These are phyloP conservation scores for Diploptera punctata DNA, from an alignment of 2,888 invertebrate species.

Conservation along the genomic window DNA sequence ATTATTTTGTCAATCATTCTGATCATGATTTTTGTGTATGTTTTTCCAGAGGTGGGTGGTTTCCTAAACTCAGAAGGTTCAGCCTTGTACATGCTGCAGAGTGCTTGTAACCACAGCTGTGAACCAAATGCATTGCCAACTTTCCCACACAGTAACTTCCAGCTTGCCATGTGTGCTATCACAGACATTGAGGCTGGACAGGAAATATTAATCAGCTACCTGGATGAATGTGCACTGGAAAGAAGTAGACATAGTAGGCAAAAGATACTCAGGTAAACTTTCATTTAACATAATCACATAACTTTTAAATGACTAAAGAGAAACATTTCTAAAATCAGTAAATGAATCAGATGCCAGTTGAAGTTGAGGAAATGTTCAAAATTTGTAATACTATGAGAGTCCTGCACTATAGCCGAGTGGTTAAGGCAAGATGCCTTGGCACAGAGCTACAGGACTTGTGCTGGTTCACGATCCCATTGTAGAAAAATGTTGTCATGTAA, in stretches of 20 bases:
- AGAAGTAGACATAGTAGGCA: conserved; percentile 87
- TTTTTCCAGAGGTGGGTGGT: conserved; percentile 63
- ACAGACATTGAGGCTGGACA: conserved; percentile 78
- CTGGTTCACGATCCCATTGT: no score
- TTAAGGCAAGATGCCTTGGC: no score
- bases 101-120: conserved; percentile 92
- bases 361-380: no score
- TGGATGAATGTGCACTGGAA: conserved; percentile 82
- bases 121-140: conserved; percentile 85
- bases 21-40: no score
- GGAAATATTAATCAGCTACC: conserved; percentile 90
- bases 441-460: no score
- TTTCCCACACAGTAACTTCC: conserved; percentile 83
- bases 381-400: no score
- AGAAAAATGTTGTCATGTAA: no score
- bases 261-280: conserved; percentile 66
- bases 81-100: conserved; percentile 85
- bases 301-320: background rate
- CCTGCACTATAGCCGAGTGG: no score
- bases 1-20: no score
- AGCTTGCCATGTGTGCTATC: conserved; percentile 74
- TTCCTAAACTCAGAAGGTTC: conserved; percentile 94
- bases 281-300: no score
- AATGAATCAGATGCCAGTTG: no score
- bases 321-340: background rate